Base-by-base conservation (phyloP, 2,113 vertebrate genomes). In the Xenopus laevis region DNA sequence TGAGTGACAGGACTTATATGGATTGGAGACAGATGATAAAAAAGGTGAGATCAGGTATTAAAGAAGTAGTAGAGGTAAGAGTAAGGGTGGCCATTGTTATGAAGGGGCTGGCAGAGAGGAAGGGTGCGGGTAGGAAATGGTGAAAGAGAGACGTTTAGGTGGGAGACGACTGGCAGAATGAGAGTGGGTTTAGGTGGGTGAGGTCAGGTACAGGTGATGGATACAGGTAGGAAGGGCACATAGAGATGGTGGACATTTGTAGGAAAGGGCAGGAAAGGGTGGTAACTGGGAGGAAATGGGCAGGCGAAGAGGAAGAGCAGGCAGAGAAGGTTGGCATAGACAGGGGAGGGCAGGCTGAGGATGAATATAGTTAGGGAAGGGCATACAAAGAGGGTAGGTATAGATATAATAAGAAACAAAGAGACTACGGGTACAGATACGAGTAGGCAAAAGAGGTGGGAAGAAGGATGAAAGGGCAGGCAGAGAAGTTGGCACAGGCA, bases 171-270 rank as follows among this genome's bases (percentile, higher is more conserved):
- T 57, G 20, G 9, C 10, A 27, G n/a, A 23, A 18, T n/a, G 20
- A 66, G 44, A 58, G 62, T 6, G 46, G 63, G 65, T 66, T 58
- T 45, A 52, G n/a, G 33, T 44, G 58, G 72, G 40, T 53, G 33
- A 64, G 46, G 46, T 59, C 55, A 65, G 59, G 21, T 5, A 47
- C 10, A 13, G 46, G 46, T 47, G 13, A 13, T 47, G 46, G 13
- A 47, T 47, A 53, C 63, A 74, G 5, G 20, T 10, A 10, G 55
- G 6, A 59, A 27, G 11, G 71, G n/a, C n/a, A n/a, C n/a, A n/a
- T n/a, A 27, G 4, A 27, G 23, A 27, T 2, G 57, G 47, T 71
- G 60, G 21, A 20, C 33, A 40, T 40, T 4, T 3, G 23, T 5
- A 65, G n/a, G 13, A 15, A 23, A 11, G 20, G 58, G 58, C 17